Percentiles rank a stretch among this genome's conserved stretches.
Evolutionary conservation across 1,140 invertebrate species (phyloP).

Genomic region (Medauroidea extradentata): DNA sequence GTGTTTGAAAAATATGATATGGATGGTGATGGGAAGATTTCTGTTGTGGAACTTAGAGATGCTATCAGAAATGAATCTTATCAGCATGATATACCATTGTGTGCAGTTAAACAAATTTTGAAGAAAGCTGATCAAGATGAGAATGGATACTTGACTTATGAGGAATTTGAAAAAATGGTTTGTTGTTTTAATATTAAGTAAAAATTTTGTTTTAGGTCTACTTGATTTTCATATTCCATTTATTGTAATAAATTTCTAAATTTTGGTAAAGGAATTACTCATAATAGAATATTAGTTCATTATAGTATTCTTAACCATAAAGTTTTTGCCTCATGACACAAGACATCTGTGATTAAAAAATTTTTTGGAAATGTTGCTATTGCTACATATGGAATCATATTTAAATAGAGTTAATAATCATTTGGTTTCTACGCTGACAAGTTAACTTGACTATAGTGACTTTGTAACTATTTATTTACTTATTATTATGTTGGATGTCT

Average conservation of each 20-base stretch:
- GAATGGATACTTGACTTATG: slow-evolving; percentile 67
- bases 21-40: slow-evolving; percentile 69
- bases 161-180: slow-evolving; percentile 78
- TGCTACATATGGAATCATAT: too few relatives aligned
- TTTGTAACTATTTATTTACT: too few relatives aligned
- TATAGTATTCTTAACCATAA: too few relatives aligned
- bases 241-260: background rate
- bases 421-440: too few relatives aligned
- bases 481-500: too few relatives aligned
- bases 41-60: slow-evolving; percentile 60
- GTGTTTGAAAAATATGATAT: slow-evolving; percentile 64
- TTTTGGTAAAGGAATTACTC: too few relatives aligned
- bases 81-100: slow-evolving; percentile 65
- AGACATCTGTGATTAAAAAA: too few relatives aligned
- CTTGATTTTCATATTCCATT: background rate
- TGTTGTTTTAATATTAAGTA: slow-evolving; percentile 34
- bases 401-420: too few relatives aligned
- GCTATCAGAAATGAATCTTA: slow-evolving; percentile 58
- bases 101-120: slow-evolving; percentile 67
- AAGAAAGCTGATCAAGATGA: slow-evolving; percentile 63
- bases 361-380: too few relatives aligned
- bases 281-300: too few relatives aligned
- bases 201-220: background rate
- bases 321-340: too few relatives aligned
- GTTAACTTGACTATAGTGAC: too few relatives aligned